Evolutionary conservation across 2,113 vertebrate genomes (phyloP).

Genomic region (Burhinus bistriatus): DNA sequence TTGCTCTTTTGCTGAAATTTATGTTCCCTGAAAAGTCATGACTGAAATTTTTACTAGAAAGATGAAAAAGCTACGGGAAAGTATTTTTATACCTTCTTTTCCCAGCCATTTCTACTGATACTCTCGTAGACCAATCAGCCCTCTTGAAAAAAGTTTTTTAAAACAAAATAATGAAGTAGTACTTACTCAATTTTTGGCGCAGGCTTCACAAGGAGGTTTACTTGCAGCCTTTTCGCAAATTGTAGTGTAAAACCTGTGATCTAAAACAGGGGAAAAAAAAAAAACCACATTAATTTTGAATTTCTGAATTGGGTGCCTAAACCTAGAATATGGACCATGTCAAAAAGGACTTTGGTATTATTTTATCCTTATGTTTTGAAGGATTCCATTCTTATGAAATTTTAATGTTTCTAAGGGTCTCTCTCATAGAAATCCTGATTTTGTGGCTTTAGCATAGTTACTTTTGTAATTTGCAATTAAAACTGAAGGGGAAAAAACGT

Average conservation of each 20-base stretch:
- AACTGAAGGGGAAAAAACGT: neutral
- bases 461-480: neutral
- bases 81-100: neutral
- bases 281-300: neutral
- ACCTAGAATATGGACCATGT: neutral
- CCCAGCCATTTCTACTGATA: neutral
- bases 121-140: neutral
- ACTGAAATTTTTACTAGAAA: neutral
- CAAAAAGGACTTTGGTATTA: neutral
- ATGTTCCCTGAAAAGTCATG: neutral
- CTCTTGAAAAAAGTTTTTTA: neutral
- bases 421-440: neutral
- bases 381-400: neutral
- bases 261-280: slow-evolving; percentile 63
- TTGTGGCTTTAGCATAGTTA: neutral
- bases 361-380: neutral
- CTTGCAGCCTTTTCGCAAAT: slow-evolving; percentile 90
- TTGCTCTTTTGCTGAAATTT: neutral
- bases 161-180: neutral
- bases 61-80: neutral
- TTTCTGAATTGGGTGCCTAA: neutral
- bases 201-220: slow-evolving; percentile 87
- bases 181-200: slow-evolving; percentile 81
- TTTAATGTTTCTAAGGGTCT: neutral
- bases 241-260: slow-evolving; percentile 89